A percentile compares a stretch with the other conserved stretches of the same genome.
These are phyloP conservation scores for Ophion slaviceki DNA, from an alignment of 2,888 invertebrate species.

Conservation along the genomic window DNA sequence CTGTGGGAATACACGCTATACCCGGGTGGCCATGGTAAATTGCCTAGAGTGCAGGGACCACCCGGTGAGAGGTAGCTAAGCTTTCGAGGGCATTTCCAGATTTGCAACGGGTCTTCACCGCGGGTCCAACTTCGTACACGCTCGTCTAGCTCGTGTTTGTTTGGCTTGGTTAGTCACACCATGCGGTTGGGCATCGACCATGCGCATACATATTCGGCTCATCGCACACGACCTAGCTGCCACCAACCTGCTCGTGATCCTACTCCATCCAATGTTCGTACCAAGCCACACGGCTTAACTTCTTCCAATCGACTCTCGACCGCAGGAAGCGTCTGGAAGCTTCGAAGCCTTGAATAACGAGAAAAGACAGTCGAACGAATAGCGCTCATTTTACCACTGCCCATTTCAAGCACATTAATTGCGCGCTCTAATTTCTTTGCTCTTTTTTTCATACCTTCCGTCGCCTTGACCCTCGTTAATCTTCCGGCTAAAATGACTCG, in stretches of 20 bases:
- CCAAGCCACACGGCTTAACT: slow-evolving; percentile 21
- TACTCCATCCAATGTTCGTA: slow-evolving; percentile 15
- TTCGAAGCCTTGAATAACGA: neutral
- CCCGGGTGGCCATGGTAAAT: slow-evolving; percentile 1
- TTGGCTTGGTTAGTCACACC: slow-evolving; percentile 20
- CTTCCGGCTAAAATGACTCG: neutral
- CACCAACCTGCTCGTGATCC: neutral
- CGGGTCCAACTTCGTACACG: neutral
- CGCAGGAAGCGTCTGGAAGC: neutral
- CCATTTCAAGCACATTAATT: neutral
- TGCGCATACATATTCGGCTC: slow-evolving; percentile 5
- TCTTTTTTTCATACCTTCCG: neutral
- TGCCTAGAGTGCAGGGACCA: slow-evolving; percentile 4
- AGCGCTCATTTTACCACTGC: neutral
- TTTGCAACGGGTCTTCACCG: neutral
- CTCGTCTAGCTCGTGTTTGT: neutral
- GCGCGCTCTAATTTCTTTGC: neutral
- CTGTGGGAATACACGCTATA: slow-evolving; percentile 35
- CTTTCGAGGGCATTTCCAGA: slow-evolving; percentile 39
- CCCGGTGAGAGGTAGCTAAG: neutral
- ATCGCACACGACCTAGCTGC: slow-evolving; percentile 14
- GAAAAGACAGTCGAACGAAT: neutral
- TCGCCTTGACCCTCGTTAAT: too few relatives aligned
- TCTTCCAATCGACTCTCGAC: neutral
- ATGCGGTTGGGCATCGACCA: slow-evolving; percentile 8